Percentiles rank a stretch among this genome's conserved stretches.
Evolutionary conservation across 2,113 vertebrate species (phyloP).

Genomic region (Cynoglossus semilaevis): DNA sequence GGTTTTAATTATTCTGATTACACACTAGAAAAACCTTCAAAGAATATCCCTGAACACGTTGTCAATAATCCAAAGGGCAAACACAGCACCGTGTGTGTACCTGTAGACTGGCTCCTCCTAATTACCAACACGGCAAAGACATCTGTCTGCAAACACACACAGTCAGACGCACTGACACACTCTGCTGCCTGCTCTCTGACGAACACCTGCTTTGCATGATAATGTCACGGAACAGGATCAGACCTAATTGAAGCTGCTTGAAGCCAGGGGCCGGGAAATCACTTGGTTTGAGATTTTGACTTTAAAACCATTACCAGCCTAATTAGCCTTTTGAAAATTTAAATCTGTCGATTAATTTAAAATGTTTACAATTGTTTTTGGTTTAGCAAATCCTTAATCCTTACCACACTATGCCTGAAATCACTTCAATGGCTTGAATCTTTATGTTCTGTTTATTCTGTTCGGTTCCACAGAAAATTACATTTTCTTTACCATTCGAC

Average conservation of each 20-base stretch:
- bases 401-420: background rate
- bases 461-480: too few species aligned
- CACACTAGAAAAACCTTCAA: too few species aligned
- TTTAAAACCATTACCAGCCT: conserved; percentile 33
- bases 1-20: too few species aligned
- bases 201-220: conserved; percentile 27
- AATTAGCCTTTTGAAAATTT: conserved; percentile 62
- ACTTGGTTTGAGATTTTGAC: too few species aligned
- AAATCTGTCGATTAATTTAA: conserved; percentile 21
- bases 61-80: conserved; percentile 49
- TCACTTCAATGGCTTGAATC: background rate
- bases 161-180: conserved; percentile 27
- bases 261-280: conserved; percentile 35
- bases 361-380: conserved; percentile 1
- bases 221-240: conserved; percentile 39
- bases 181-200: conserved; percentile 45
- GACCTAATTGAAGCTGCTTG: conserved; percentile 60
- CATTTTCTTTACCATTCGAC: too few species aligned
- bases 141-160: conserved; percentile 29
- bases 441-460: too few species aligned
- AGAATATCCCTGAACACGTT: too few species aligned
- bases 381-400: conserved; percentile 18
- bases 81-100: conserved; percentile 37
- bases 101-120: conserved; percentile 24
- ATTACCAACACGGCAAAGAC: conserved; percentile 41